These are phyloP conservation scores for Stratiolaelaps scimitus DNA, from an alignment of 1,140 invertebrate species.

Conservation along the genomic window DNA sequence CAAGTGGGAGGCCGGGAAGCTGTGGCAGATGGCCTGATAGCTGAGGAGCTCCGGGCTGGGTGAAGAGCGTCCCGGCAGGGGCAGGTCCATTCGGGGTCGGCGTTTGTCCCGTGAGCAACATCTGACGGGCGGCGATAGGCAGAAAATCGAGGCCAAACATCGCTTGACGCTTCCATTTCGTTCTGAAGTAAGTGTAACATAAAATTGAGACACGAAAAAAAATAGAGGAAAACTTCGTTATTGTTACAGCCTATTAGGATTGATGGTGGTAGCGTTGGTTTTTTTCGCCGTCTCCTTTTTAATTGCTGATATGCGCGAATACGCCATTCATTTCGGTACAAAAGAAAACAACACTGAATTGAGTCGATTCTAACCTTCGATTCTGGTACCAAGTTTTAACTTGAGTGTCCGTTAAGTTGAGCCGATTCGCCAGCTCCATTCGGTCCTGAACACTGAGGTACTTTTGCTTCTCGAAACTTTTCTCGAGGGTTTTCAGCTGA, in stretches of 20 bases:
- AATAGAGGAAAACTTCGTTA: no score
- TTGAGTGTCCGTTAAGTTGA: conserved; percentile 48
- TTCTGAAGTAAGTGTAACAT: conserved; percentile 31
- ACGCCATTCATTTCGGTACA: conserved; percentile 7
- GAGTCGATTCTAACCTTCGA: conserved; percentile 42
- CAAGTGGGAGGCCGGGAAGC: no score
- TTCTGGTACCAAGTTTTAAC: conserved; percentile 52
- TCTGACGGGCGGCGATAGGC: conserved; percentile 27
- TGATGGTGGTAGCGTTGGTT: no score
- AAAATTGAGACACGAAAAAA: no score
- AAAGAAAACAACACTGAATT: not conserved
- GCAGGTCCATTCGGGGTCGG: no score
- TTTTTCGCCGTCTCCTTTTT: not conserved
- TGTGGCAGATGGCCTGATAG: no score
- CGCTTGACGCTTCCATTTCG: conserved; percentile 36
- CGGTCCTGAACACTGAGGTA: conserved; percentile 48
- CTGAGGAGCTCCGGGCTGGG: no score
- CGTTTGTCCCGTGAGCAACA: conserved; percentile 4
- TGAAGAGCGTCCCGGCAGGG: no score
- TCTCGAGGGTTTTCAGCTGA: conserved; percentile 40
- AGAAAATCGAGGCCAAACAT: conserved; percentile 34
- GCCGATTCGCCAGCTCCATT: conserved; percentile 46
- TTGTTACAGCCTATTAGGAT: no score
- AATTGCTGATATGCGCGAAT: no score
- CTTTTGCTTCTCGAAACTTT: conserved; percentile 47